These are phyloP conservation scores for Drosophila meridiana DNA, from an alignment of 2,888 invertebrate genomes.

Conservation along the genomic window DNA sequence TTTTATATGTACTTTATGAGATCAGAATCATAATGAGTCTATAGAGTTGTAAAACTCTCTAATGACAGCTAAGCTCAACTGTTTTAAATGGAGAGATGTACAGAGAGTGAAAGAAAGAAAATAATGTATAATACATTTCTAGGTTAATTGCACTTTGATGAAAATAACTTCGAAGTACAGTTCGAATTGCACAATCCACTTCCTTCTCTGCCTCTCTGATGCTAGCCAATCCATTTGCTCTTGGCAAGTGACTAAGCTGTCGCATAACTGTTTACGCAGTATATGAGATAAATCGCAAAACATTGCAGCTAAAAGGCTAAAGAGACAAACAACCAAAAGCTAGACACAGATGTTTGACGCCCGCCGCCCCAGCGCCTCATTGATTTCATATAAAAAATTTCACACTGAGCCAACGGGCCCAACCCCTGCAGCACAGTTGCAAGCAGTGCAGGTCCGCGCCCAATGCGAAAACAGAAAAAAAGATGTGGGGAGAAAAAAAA, in stretches of 20 bases:
- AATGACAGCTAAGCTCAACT: not conserved
- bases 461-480: conserved; percentile 29
- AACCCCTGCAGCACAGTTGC: conserved; percentile 32
- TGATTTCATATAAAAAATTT: conserved; percentile 52
- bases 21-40: not conserved
- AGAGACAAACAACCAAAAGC: not conserved
- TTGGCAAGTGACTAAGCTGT: not conserved
- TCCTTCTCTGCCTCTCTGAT: not conserved
- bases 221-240: conserved; percentile 25
- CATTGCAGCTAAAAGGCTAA: not conserved
- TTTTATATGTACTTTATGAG: not conserved
- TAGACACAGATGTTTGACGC: conserved; percentile 6
- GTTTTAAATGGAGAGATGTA: not conserved
- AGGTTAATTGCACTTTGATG: conserved; percentile 15
- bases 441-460: conserved; percentile 64
- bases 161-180: not conserved
- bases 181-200: conserved; percentile 26
- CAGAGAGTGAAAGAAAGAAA: not conserved
- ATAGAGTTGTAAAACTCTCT: not conserved
- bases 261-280: conserved; percentile 4
- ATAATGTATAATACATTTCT: not conserved
- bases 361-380: conserved; percentile 34
- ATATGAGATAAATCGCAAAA: conserved; percentile 1
- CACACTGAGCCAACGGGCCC: conserved; percentile 13
- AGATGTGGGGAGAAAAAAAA: not conserved